Base-by-base conservation (phyloP, 2,797 vertebrate species). In the Tauraco hartlaubi region DNA sequence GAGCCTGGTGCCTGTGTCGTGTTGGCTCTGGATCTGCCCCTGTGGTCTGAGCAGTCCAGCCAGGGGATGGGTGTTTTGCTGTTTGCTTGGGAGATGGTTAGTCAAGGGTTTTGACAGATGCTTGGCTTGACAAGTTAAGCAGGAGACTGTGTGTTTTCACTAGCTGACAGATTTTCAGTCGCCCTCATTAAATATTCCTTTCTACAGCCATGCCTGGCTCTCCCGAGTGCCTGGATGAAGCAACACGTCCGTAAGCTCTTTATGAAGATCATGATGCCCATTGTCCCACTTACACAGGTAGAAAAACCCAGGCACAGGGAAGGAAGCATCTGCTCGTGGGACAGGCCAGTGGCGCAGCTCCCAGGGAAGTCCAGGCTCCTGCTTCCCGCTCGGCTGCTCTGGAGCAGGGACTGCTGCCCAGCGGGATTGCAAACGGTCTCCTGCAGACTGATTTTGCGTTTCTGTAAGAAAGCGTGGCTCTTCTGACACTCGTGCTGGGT, bases 1-100 rank as follows among this genome's bases (percentile, higher is more conserved):
- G 51, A 61, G 41, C 37, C 12, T 0, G 0, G 14, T 44, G 46
- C 15, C 64, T 31, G 20, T 37, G 46, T 64, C 1, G 0, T 0
- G 0, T 66, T 7, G 7, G 18, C 15, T 77, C 68, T 8, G 2
- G 15, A 33, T 78, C 58, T 84, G 44, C 12, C 49, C 13, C 41
- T 0, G 0, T 12, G 66, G 81, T 31, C 62, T 35, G 28, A 68
- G 54, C 0, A 4, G 28, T 63, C 25, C 7, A 7, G 55, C 20
- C 49, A 9, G 51, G 37, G 31, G 48, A 52, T 19, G 10, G 37
- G 31, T 25, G 9, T 69, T 92, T 69, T 51, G 17, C 29, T 62
- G 15, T 67, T 85, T 35, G 15, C 52, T 35, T 79, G 35, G 26
- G 41, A 62, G 21, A 39, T 5, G 4, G 58, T 52, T 58, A 64